Evolutionary conservation across 1,140 invertebrate species (phyloP), one percentile per base, ranked within the genome.

Genomic region (Bombyx mandarina): DNA sequence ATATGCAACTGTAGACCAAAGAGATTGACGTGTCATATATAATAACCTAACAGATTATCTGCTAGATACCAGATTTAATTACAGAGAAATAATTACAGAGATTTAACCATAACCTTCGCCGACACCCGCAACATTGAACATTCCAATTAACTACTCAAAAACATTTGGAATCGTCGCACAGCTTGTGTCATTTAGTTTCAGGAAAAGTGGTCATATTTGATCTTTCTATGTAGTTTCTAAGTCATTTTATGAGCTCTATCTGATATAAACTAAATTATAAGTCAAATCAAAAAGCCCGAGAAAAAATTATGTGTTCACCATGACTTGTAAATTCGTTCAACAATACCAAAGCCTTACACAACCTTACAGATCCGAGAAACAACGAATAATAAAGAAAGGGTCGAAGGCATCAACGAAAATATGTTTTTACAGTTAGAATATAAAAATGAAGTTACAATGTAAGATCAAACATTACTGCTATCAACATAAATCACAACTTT

Each of bases 401-500:
- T 46, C 45, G 42, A 53, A 59, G 45, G 43, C 46, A 54, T 52
- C 45, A 54, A 59, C 44, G 49, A 54, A 45, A 59, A 53, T 18
- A 54, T 51, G 48, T 48, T 46, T 35, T 18, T 59, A 48, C 45
- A 57, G n/a, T 57, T 57, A 59, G 45, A 42, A 48, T 46, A 49
- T 59, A 58, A 59, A 57, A 58, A 56, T 50, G 47, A 50, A 59
- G 52, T 49, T 43, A 59, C 52, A 46, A 47, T 12, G 22, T 35
- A 54, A 59, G 52, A 46, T 51, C 56, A 51, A 43, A 52, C 51
- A 56, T 48, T 48, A 51, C n/a, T 45, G 12, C 45, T 46, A 59
- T 43, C 52, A 48, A 48, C 52, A 59, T 59, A 59, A 59, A 59
- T 59, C 57, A 54, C 26, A 35, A 35, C 26, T 35, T 35, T 35